Base-by-base conservation (phyloP, 2,113 vertebrate species). In the Vulpes vulpes region DNA sequence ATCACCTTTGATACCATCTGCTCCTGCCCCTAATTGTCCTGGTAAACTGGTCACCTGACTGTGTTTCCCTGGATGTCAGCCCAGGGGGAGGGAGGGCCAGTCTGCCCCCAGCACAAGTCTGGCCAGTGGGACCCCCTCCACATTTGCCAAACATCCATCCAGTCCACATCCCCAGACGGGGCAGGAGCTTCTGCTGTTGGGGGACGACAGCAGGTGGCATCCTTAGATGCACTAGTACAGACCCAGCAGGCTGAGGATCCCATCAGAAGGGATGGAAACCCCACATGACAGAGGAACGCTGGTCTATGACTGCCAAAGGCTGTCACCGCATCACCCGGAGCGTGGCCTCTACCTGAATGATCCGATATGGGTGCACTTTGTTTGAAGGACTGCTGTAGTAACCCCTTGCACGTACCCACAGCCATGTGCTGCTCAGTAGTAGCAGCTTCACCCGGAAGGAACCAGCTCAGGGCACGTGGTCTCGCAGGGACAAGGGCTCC, bases 111-210 rank as follows among this genome's bases (percentile, higher is more conserved):
- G 81, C 49, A 3, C 1, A 1, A 64, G 62, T 27, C 60, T 64
- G 38, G 32, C 32, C 67, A 51, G 53, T 0, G 1, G 60, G 53
- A 62, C 17, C 3, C 81, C 20, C 16, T 62, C 25, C 1, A 4
- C 2, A 10, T 51, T 15, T 14, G 51, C 64, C 65, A 23, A 25
- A 23, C 1, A 11, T 73, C 79, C 19, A 0, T 35, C 55, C 35
- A 11, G 19, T 6, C 14, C 69, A 57, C 32, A 27, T 1, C 15
- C 32, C 8, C 32, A 30, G 8, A 22, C 0, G 0, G 8, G n/a
- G 27, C 5, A 2, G 27, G 35, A 71, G 14, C 6, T 9, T 12
- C 64, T 8, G 49, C 55, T 16, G 5, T 49, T 4, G 6, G 23
- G 69, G 38, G 19, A 9, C 23, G 0, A 22, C 5, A n/a, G 35